These are phyloP conservation scores for Stigmatopora argus DNA, from an alignment of 2,113 vertebrate species.

Conservation along the genomic window DNA sequence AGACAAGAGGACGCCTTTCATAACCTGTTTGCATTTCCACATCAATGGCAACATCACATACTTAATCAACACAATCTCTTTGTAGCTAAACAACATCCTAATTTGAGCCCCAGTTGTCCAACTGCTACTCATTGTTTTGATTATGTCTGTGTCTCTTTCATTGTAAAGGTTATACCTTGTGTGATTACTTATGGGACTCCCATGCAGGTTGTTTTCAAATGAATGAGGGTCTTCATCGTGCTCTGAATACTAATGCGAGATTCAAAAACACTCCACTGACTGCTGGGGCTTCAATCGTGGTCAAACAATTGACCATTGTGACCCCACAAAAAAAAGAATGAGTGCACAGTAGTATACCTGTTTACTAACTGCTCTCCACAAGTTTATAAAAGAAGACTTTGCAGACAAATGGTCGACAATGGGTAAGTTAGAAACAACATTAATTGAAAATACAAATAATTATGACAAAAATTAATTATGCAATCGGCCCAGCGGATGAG, in stretches of 20 bases:
- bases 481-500: too few species aligned
- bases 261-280: conserved; percentile 1
- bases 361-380: neutral
- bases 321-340: conserved; percentile 4
- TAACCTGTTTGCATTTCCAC: neutral
- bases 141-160: neutral
- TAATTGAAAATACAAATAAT: too few species aligned
- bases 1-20: conserved; percentile 5
- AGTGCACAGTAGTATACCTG: too few species aligned
- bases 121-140: conserved; percentile 11
- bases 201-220: conserved; percentile 1
- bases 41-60: neutral
- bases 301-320: conserved; percentile 13
- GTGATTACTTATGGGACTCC: conserved; percentile 13
- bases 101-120: conserved; percentile 7
- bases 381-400: too few species aligned
- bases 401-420: too few species aligned
- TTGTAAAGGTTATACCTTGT: conserved; percentile 13
- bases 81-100: conserved; percentile 1
- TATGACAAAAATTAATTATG: too few species aligned
- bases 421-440: too few species aligned
- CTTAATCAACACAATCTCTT: conserved; percentile 7
- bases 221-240: neutral
- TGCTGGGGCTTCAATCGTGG: neutral
- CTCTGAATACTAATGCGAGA: conserved; percentile 9